Conservation (phyloP, 23 tunicate genomes). For the Phallusia fumigata region DNA sequence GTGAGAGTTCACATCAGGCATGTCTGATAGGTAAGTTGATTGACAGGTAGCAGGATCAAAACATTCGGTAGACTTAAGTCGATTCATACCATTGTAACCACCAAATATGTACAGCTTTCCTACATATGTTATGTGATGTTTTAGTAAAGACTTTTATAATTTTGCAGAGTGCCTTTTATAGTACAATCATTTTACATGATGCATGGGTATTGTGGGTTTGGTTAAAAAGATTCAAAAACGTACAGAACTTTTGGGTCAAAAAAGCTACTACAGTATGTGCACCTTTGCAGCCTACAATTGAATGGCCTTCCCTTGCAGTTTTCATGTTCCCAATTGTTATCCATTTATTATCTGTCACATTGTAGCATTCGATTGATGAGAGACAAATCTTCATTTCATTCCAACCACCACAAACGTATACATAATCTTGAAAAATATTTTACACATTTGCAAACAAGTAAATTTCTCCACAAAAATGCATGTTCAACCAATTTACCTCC, state of each 20-base stretch:
- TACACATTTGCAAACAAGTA: too few relatives aligned
- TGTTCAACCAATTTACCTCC: conserved; percentile 11
- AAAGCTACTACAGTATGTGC: too few relatives aligned
- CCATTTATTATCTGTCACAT: neutral
- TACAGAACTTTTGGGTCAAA: too few relatives aligned
- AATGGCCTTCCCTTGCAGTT: conserved; percentile 11
- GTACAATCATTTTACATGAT: too few relatives aligned
- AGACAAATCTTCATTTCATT: conserved; percentile 19
- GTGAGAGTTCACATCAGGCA: neutral
- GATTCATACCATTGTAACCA: neutral
- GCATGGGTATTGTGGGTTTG: too few relatives aligned
- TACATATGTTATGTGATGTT: neutral
- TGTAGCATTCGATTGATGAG: conserved; percentile 17
- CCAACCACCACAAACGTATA: conserved; percentile 20
- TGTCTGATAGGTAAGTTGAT: neutral
- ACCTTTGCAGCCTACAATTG: conserved; percentile 7
- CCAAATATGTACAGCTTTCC: conserved; percentile 15
- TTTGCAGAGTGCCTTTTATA: too few relatives aligned
- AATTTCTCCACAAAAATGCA: too few relatives aligned
- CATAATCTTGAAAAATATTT: neutral
- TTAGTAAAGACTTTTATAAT: too few relatives aligned
- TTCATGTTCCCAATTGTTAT: neutral
- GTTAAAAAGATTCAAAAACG: too few relatives aligned
- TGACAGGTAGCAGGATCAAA: neutral
- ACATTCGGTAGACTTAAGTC: neutral